These are phyloP conservation scores for Podotricha telesiphe DNA, from an alignment of 2,888 invertebrate genomes.

Conservation along the genomic window DNA sequence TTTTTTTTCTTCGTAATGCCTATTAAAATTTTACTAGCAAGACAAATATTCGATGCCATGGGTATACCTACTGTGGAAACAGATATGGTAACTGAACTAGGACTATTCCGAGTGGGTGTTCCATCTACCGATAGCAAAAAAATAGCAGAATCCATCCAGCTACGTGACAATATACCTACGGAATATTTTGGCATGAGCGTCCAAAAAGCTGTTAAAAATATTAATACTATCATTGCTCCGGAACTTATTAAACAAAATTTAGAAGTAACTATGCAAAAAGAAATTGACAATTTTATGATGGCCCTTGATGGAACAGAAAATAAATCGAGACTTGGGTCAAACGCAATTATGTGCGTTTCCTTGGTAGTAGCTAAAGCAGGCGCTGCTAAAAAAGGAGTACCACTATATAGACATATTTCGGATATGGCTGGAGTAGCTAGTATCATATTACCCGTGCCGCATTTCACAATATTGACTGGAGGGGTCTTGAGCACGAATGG, in stretches of 20 bases:
- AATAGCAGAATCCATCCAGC: slow-evolving; percentile 96
- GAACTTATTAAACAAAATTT: slow-evolving; percentile 90
- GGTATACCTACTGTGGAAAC: slow-evolving; percentile 99
- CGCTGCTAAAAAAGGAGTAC: slow-evolving; percentile 95
- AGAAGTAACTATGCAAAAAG: slow-evolving; percentile 94
- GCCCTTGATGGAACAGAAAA: slow-evolving; percentile 97
- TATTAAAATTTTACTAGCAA: slow-evolving; percentile 94
- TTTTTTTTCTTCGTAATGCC: slow-evolving; percentile 85
- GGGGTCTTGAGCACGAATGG: slow-evolving; percentile 98
- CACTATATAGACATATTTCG: slow-evolving; percentile 95
- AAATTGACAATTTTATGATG: slow-evolving; percentile 93
- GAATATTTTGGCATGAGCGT: slow-evolving; percentile 98
- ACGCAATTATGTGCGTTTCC: slow-evolving; percentile 98
- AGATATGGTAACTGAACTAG: slow-evolving; percentile 90
- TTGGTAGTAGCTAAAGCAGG: slow-evolving; percentile 98
- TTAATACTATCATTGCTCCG: slow-evolving; percentile 92
- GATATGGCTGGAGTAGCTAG: slow-evolving; percentile 95
- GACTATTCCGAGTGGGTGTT: slow-evolving; percentile 95
- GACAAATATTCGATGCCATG: slow-evolving; percentile 98
- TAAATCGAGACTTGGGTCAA: slow-evolving; percentile 96
- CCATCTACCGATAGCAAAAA: slow-evolving; percentile 98
- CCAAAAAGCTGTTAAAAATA: slow-evolving; percentile 93
- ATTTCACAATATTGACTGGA: slow-evolving; percentile 98
- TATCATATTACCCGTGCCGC: slow-evolving; percentile 97
- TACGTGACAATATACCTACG: slow-evolving; percentile 93